Evolutionary conservation across 2,797 vertebrate species (phyloP).

Genomic region (Trematomus bernacchii): DNA sequence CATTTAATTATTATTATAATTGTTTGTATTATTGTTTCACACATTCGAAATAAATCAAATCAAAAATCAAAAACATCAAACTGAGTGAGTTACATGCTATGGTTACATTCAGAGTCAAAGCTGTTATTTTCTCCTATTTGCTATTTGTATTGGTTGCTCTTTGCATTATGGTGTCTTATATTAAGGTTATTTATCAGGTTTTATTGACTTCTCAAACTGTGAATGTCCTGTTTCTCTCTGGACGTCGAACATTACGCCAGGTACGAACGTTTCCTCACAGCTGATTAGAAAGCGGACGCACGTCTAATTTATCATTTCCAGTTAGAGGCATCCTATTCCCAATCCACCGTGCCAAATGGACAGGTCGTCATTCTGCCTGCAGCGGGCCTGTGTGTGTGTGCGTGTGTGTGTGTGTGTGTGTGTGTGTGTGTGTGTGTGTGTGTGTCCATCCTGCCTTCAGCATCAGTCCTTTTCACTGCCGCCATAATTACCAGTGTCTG

Average conservation of each 20-base stretch:
- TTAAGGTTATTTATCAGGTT: conserved; percentile 24
- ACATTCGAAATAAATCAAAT: too few species aligned
- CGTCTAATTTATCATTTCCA: conserved; percentile 72
- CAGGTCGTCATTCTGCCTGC: conserved; percentile 66
- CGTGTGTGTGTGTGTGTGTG: conserved; percentile 60
- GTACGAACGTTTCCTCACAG: conserved; percentile 60
- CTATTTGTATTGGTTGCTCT: conserved; percentile 39
- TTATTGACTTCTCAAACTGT: conserved; percentile 30
- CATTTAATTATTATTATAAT: too few species aligned
- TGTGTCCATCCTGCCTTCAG: conserved; percentile 73
- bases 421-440: conserved; percentile 64
- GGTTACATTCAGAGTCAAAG: neutral
- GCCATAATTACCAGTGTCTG: conserved; percentile 84
- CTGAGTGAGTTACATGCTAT: conserved; percentile 10
- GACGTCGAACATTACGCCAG: conserved; percentile 40
- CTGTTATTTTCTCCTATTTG: neutral
- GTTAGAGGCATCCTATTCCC: conserved; percentile 60
- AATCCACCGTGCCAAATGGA: conserved; percentile 56
- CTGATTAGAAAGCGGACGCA: conserved; percentile 65
- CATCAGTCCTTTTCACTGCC: conserved; percentile 72
- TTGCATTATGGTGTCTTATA: conserved; percentile 21
- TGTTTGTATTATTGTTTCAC: too few species aligned
- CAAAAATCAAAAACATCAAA: neutral
- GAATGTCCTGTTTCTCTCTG: conserved; percentile 18
- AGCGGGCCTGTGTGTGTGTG: conserved; percentile 51